Percentiles rank a stretch among this genome's conserved stretches.
Conservation (phyloP, 2,888 invertebrate species). For the Galeruca laticollis region DNA sequence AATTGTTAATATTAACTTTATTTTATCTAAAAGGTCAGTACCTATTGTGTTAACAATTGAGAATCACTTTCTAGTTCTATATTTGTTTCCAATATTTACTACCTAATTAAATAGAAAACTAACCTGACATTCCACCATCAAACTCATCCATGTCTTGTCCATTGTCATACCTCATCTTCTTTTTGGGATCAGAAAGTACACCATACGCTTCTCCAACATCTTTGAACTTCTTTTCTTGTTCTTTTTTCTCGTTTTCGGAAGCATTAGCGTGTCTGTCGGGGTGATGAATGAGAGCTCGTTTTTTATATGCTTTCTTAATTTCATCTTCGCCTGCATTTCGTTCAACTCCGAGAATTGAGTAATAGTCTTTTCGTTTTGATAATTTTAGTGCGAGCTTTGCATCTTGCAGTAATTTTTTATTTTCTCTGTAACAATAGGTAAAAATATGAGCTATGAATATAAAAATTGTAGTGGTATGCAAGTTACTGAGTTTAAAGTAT, state of each 20-base stretch:
- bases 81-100: neutral
- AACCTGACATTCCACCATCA: slow-evolving; percentile 69
- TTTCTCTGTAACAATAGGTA: slow-evolving; percentile 70
- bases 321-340: slow-evolving; percentile 89
- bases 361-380: slow-evolving; percentile 95
- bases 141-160: slow-evolving; percentile 90
- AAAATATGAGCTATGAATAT: too few relatives aligned
- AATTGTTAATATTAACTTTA: too few relatives aligned
- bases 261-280: slow-evolving; percentile 95
- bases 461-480: too few relatives aligned
- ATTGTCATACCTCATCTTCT: slow-evolving; percentile 89
- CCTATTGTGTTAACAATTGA: too few relatives aligned
- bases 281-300: slow-evolving; percentile 91
- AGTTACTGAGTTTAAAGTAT: neutral
- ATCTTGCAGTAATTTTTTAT: slow-evolving; percentile 84
- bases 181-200: slow-evolving; percentile 90
- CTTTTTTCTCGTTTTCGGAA: slow-evolving; percentile 84
- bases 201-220: slow-evolving; percentile 97
- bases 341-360: slow-evolving; percentile 90
- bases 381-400: slow-evolving; percentile 91
- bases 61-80: too few relatives aligned
- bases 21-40: too few relatives aligned
- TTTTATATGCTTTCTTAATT: slow-evolving; percentile 94
- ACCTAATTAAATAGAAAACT: slow-evolving; percentile 2
- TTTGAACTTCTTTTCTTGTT: slow-evolving; percentile 94